These are phyloP conservation scores for Notechis scutatus DNA, from an alignment of 2,113 vertebrate genomes.

Conservation along the genomic window DNA sequence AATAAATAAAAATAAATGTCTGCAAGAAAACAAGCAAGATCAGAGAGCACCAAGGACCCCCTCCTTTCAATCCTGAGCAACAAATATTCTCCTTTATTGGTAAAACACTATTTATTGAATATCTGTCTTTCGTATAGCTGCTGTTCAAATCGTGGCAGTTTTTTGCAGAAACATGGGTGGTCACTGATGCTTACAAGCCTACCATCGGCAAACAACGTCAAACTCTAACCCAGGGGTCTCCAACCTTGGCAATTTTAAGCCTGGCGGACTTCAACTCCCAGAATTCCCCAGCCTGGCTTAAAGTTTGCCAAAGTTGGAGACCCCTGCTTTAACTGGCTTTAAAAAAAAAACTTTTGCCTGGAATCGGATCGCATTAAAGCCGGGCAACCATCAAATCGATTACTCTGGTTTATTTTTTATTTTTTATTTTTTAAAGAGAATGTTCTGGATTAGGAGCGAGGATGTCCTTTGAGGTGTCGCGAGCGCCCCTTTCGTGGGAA, in stretches of 20 bases:
- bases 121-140: background rate
- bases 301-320: too few relatives aligned
- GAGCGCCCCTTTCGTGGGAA: background rate
- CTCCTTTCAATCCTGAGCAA: background rate
- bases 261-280: too few relatives aligned
- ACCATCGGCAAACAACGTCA: background rate
- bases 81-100: background rate
- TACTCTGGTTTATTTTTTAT: background rate
- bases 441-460: background rate
- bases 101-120: background rate
- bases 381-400: background rate
- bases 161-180: background rate
- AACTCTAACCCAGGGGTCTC: background rate
- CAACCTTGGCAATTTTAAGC: too few relatives aligned
- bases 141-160: background rate
- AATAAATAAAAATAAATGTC: too few relatives aligned
- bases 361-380: too few relatives aligned
- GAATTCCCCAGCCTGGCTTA: too few relatives aligned
- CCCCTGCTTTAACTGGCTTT: too few relatives aligned
- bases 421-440: background rate
- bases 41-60: background rate
- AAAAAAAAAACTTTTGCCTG: too few relatives aligned
- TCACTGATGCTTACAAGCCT: background rate
- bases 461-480: background rate
- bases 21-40: background rate